Conservation (phyloP, 1,140 invertebrate species). For the Galleria mellonella region DNA sequence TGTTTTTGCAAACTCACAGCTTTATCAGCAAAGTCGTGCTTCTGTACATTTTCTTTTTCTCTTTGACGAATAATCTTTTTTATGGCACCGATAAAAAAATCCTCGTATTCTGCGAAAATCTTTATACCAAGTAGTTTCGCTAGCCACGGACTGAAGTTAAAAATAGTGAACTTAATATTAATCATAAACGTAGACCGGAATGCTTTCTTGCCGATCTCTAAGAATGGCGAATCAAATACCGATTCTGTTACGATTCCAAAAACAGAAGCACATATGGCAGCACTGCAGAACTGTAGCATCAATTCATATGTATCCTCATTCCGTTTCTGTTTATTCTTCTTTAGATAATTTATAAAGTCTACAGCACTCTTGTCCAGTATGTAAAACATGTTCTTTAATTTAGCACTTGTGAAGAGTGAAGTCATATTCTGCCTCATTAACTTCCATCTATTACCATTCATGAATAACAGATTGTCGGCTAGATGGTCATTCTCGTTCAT, state of each 20-base stretch:
- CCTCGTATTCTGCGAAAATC: conserved; percentile 10
- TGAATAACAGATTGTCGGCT: conserved; percentile 70
- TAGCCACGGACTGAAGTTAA: background rate
- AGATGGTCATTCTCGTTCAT: conserved; percentile 71
- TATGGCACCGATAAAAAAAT: conserved; percentile 27
- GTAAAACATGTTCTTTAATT: conserved; percentile 2
- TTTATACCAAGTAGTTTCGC: conserved; percentile 2
- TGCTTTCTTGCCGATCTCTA: conserved; percentile 22
- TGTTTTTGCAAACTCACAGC: conserved; percentile 30
- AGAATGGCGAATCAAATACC: conserved; percentile 25
- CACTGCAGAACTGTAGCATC: conserved; percentile 15
- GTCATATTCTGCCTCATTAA: conserved; percentile 56
- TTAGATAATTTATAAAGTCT: conserved; percentile 17
- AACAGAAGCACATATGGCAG: conserved; percentile 24
- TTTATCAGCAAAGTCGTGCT: conserved; percentile 37
- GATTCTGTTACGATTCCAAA: conserved; percentile 27
- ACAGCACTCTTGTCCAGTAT: background rate
- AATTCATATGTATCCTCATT: conserved; percentile 2
- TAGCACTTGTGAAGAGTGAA: conserved; percentile 39
- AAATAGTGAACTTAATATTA: conserved; percentile 17
- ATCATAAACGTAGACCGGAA: conserved; percentile 8
- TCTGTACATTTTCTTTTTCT: conserved; percentile 20
- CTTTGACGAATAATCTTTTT: conserved; percentile 28
- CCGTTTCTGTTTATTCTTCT: conserved; percentile 15
- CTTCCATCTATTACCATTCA: conserved; percentile 58